Evolutionary conservation across 2,888 invertebrate genomes (phyloP).

Genomic region (Microctonus aethiopoides): DNA sequence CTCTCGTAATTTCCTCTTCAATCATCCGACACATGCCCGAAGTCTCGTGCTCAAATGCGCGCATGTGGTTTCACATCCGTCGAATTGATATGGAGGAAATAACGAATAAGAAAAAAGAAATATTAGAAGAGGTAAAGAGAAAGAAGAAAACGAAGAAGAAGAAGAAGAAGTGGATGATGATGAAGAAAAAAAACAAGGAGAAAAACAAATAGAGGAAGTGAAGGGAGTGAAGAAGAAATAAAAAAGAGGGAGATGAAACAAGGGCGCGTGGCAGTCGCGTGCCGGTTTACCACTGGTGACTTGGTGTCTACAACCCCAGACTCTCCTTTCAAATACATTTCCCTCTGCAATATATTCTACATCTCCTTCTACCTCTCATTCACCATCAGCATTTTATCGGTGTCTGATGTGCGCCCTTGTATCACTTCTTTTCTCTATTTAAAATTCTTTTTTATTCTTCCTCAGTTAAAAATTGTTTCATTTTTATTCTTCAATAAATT

Average conservation of each 20-base stretch:
- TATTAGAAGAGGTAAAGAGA: conserved; percentile 11
- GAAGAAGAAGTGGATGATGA: conserved; percentile 15
- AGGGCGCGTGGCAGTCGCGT: conserved; percentile 65
- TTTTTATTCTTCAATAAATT: too few relatives aligned
- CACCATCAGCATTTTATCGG: conserved; percentile 30
- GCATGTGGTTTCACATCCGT: conserved; percentile 35
- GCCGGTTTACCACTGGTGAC: conserved; percentile 55
- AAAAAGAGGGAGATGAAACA: conserved; percentile 48
- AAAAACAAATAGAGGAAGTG: conserved; percentile 32
- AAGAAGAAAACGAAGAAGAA: background rate
- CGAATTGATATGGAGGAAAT: conserved; percentile 22
- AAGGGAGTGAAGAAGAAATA: conserved; percentile 39
- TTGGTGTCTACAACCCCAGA: conserved; percentile 52
- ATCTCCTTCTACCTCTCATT: conserved; percentile 20
- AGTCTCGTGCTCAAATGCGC: background rate
- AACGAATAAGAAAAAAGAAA: conserved; percentile 27
- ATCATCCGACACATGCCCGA: conserved; percentile 27
- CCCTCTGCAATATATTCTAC: conserved; percentile 27
- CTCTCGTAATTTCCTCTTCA: conserved; percentile 25
- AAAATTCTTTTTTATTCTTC: too few relatives aligned
- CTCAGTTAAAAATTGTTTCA: too few relatives aligned
- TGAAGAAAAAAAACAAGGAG: background rate
- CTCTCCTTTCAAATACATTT: conserved; percentile 29
- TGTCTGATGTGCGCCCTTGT: background rate
- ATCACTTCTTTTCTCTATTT: conserved; percentile 25